Evolutionary conservation across 2,113 vertebrate species (phyloP).

Genomic region (Melanostigma gelatinosum): DNA sequence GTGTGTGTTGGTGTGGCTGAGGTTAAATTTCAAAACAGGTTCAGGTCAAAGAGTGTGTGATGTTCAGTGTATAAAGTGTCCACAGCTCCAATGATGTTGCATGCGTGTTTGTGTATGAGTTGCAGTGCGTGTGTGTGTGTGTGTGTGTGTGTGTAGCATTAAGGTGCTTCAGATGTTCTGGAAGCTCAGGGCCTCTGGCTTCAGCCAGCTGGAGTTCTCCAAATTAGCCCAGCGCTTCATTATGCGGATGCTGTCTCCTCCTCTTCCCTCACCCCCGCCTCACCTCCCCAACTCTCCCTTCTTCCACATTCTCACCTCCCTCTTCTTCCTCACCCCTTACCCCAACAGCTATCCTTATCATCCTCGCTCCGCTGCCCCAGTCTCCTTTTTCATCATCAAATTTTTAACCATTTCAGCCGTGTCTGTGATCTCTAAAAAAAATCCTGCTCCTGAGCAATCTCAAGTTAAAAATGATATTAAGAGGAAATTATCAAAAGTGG

Average conservation of each 20-base stretch:
- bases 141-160: slow-evolving; percentile 54
- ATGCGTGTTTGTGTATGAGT: neutral
- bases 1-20: slow-evolving; percentile 1
- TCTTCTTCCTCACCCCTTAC: slow-evolving; percentile 24
- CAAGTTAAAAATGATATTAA: slow-evolving; percentile 6
- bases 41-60: slow-evolving; percentile 35
- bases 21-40: slow-evolving; percentile 19
- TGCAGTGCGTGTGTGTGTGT: slow-evolving; percentile 23
- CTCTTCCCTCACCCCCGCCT: slow-evolving; percentile 9
- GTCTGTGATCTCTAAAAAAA: neutral
- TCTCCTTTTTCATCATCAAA: neutral
- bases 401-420: neutral
- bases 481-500: neutral
- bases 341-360: slow-evolving; percentile 33
- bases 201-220: slow-evolving; percentile 92
- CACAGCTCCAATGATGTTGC: slow-evolving; percentile 6
- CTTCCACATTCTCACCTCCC: slow-evolving; percentile 37
- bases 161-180: slow-evolving; percentile 74
- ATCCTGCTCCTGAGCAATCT: neutral
- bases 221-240: slow-evolving; percentile 94
- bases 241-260: slow-evolving; percentile 83
- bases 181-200: slow-evolving; percentile 91
- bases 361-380: neutral
- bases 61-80: slow-evolving; percentile 17
- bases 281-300: neutral